Base-by-base conservation (phyloP, 2,888 invertebrate genomes). In the Hydraecia micacea region DNA sequence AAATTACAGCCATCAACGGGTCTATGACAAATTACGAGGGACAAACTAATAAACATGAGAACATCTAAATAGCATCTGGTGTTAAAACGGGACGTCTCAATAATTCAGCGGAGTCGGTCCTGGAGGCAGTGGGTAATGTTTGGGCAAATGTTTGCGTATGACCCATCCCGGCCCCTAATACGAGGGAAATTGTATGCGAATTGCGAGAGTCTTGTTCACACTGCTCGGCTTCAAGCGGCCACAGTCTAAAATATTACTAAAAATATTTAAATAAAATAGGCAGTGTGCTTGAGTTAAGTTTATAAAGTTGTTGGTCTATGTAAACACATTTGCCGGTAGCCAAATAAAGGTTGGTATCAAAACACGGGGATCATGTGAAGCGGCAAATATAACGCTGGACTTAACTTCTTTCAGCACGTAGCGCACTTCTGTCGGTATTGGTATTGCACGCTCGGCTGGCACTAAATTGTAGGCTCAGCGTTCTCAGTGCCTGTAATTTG, bases 21-120 rank as follows among this genome's bases (percentile, higher is more conserved):
- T 88, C 91, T 92, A 93, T 95, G 96, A 96, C 95, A 95, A 95
- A 96, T 94, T 92, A 91, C 91, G 84, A 86, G 92, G 92, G 92
- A 91, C 92, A 88, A 91, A 92, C 91, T 93, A 93, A 94, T 93
- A 93, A 91, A 92, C 92, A 90, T 87, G 90, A 91, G 89, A 91
- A 90, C 92, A 91, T 91, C 92, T 92, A 91, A 92, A 93, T 91
- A 92, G 92, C 95, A 94, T 93, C 93, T 94, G 94, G 91, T 91
- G 93, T 93, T 91, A 92, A 91, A 92, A 93, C 91, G 90, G 89
- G 90, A 91, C 90, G 88, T 92, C 93, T 93, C 92, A 93, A 94
- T 94, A 94, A 94, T 91, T 94, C 92, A 93, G 86, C 81, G 81
- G 79, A 83, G 81, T 67, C 79, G 73, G 85, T 69, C 39, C 80